A percentile compares a stretch with the other conserved stretches of the same genome.
These are phyloP conservation scores for Ctenoplectra terminalis DNA, from an alignment of 1,140 invertebrate species.

Conservation along the genomic window DNA sequence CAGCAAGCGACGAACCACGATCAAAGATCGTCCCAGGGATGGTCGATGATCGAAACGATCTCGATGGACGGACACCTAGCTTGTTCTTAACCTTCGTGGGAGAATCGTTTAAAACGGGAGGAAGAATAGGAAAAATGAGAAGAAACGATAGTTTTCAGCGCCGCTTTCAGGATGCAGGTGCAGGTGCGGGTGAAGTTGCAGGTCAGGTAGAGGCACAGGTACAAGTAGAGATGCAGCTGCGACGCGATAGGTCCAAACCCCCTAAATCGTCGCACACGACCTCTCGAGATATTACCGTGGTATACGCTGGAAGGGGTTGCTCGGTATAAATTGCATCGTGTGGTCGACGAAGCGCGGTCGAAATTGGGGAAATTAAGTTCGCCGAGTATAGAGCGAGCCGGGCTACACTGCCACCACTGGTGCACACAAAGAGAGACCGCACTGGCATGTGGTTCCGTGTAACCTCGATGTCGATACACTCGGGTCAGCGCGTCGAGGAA, in stretches of 20 bases:
- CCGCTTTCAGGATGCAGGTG: too few species aligned
- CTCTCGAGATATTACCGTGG: slow-evolving; percentile 65
- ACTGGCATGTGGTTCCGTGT: slow-evolving; percentile 66
- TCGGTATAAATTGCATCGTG: slow-evolving; percentile 70
- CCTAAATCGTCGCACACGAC: slow-evolving; percentile 62
- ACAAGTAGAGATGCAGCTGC: too few species aligned
- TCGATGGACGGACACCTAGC: too few species aligned
- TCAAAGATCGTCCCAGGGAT: too few species aligned
- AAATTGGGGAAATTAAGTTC: slow-evolving; percentile 73
- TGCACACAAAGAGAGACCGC: slow-evolving; percentile 67
- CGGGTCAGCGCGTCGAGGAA: slow-evolving; percentile 48
- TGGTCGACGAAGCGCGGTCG: slow-evolving; percentile 71
- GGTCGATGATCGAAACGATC: too few species aligned
- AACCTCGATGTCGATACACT: slow-evolving; percentile 63
- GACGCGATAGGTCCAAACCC: slow-evolving; percentile 48
- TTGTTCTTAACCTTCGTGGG: too few species aligned
- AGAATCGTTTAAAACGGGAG: too few species aligned
- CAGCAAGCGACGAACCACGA: neutral
- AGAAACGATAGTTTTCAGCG: neutral
- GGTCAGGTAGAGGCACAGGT: neutral
- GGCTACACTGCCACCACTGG: slow-evolving; percentile 40
- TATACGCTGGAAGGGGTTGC: slow-evolving; percentile 36
- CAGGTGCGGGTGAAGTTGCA: slow-evolving; percentile 11
- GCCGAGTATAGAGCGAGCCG: slow-evolving; percentile 59
- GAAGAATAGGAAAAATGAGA: too few species aligned